A percentile compares a stretch with the other conserved stretches of the same genome.
phyloP scores from a whole-genome alignment of 1,140 invertebrate species.

The Drosophila tropicalis region DNA sequence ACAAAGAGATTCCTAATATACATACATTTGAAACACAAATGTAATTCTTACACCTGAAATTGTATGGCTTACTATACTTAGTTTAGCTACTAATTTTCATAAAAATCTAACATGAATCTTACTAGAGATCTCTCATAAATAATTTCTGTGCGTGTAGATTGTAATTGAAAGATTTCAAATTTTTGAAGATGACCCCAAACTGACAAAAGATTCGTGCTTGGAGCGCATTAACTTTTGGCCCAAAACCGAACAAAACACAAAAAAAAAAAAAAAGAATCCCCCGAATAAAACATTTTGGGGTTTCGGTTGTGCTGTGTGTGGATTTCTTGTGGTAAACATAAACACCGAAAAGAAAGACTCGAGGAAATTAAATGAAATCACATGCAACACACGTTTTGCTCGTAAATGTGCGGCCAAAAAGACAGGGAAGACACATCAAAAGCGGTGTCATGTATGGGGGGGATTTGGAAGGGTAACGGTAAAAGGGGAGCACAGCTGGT shows the following conservation, averaged over 20 bases:
- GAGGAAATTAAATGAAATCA: constrained; percentile 73
- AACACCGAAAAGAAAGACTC: constrained; percentile 31
- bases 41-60: too few species aligned
- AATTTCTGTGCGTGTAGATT: constrained; percentile 52
- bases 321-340: constrained; percentile 57
- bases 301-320: constrained; percentile 31
- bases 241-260: constrained; percentile 41
- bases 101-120: constrained; percentile 1
- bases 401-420: constrained; percentile 42
- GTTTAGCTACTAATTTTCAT: too few species aligned
- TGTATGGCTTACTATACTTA: neutral
- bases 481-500: neutral
- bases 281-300: constrained; percentile 24
- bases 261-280: constrained; percentile 3
- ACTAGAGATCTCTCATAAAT: constrained; percentile 5
- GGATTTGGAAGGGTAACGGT: neutral
- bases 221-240: constrained; percentile 69
- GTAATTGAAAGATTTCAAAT: constrained; percentile 63
- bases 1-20: too few species aligned
- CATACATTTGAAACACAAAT: too few species aligned
- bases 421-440: constrained; percentile 35
- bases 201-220: constrained; percentile 52
- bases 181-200: constrained; percentile 50
- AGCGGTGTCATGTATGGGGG: constrained; percentile 7
- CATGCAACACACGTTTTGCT: constrained; percentile 71